Evolutionary conservation across 2,113 vertebrate genomes (phyloP).

Genomic region (Nothobranchius furzeri): DNA sequence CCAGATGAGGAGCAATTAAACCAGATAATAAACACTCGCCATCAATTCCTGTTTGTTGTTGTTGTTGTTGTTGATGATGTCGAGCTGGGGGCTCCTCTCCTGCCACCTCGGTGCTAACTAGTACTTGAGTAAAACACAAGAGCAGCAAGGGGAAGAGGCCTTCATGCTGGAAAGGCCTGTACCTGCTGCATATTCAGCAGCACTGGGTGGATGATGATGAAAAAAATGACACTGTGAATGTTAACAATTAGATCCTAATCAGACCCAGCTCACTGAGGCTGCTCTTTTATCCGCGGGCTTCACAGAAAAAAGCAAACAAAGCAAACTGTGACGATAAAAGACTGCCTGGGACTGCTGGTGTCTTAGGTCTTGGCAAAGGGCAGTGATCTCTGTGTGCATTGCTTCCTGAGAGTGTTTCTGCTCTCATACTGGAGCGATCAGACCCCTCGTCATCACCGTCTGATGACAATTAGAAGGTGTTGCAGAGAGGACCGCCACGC

Average conservation of each 20-base stretch:
- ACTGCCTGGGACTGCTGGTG: constrained; percentile 72
- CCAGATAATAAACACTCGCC: constrained; percentile 84
- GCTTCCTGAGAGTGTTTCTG: constrained; percentile 63
- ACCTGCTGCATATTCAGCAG: constrained; percentile 69
- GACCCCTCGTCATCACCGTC: constrained; percentile 53
- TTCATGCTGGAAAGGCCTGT: constrained; percentile 67
- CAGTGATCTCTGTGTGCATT: constrained; percentile 55
- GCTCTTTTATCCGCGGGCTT: constrained; percentile 89
- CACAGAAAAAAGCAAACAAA: constrained; percentile 92
- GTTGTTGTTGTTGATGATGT: constrained; percentile 62
- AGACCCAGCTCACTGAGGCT: constrained; percentile 85
- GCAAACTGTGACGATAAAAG: constrained; percentile 81
- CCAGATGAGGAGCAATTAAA: constrained; percentile 87
- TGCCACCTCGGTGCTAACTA: constrained; percentile 82
- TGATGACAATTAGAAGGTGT: constrained; percentile 37
- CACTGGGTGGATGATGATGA: constrained; percentile 55
- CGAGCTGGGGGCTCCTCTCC: constrained; percentile 75
- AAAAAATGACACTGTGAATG: constrained; percentile 69
- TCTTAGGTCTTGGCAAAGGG: constrained; percentile 71
- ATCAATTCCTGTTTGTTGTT: constrained; percentile 84
- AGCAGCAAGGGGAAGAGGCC: constrained; percentile 66
- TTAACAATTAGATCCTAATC: constrained; percentile 94
- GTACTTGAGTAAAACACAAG: constrained; percentile 77
- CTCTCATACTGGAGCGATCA: constrained; percentile 72
- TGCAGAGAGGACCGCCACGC: constrained; percentile 22